Evolutionary conservation across 2,888 invertebrate genomes (phyloP).

Genomic region (Latrodectus elegans): DNA sequence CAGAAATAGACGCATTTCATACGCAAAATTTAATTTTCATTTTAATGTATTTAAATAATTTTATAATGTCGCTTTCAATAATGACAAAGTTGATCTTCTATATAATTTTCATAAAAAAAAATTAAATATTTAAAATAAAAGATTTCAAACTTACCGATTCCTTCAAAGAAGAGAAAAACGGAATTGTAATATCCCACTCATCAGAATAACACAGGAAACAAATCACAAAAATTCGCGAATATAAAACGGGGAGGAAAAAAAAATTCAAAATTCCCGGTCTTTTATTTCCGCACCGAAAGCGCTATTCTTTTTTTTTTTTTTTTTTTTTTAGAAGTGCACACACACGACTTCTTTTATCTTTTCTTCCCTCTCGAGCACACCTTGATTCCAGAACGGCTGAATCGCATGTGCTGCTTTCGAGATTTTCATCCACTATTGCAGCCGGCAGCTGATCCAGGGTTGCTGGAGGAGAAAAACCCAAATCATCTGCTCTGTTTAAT

Average conservation of each 20-base stretch:
- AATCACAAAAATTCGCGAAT: not conserved
- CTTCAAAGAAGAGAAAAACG: not conserved
- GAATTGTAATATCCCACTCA: not conserved
- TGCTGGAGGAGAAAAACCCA: not conserved
- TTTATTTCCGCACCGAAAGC: not conserved
- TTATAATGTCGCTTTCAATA: too few species aligned
- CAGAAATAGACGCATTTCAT: too few species aligned
- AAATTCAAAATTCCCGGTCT: slow-evolving; percentile 1
- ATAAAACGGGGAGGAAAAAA: not conserved
- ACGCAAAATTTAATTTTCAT: too few species aligned
- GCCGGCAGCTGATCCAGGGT: slow-evolving; percentile 20
- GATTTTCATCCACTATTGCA: slow-evolving; percentile 25
- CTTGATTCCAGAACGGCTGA: not conserved
- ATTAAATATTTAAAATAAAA: too few species aligned
- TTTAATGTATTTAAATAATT: too few species aligned
- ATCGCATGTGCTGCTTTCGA: slow-evolving; percentile 31
- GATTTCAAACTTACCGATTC: not conserved
- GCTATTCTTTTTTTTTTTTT: not conserved
- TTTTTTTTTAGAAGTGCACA: not conserved
- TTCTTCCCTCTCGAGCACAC: not conserved
- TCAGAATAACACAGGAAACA: not conserved
- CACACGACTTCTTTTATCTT: not conserved
- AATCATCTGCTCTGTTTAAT: not conserved
- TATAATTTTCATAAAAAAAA: too few species aligned
- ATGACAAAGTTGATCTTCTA: too few species aligned